Conservation (phyloP, 1,140 invertebrate genomes). For the Frieseomelitta varia region DNA sequence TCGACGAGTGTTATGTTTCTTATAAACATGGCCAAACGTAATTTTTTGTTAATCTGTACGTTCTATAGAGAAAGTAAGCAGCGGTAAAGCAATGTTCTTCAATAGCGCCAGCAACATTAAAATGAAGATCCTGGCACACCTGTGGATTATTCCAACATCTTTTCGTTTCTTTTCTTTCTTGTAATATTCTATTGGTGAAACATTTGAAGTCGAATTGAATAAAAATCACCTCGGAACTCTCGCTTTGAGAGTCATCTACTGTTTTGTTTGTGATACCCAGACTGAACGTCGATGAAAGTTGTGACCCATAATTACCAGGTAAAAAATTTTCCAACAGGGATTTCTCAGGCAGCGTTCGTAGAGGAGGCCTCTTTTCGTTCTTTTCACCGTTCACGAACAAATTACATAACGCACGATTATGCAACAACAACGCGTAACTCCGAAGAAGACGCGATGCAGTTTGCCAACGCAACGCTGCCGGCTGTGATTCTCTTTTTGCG, state of each 20-base stretch:
- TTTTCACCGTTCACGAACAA: slow-evolving; percentile 21
- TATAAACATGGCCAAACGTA: background rate
- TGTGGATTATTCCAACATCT: background rate
- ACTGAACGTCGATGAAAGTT: background rate
- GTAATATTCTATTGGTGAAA: too few species aligned
- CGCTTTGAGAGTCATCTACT: too few species aligned
- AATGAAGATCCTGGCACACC: background rate
- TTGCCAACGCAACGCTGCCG: slow-evolving; percentile 18
- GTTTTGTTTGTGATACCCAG: background rate
- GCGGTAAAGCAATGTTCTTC: background rate
- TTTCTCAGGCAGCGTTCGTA: slow-evolving; percentile 5
- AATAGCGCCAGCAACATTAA: background rate
- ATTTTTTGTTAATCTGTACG: background rate
- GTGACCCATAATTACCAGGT: background rate
- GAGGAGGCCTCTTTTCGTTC: background rate
- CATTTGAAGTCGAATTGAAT: too few species aligned
- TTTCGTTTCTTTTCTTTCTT: background rate
- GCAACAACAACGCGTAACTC: slow-evolving; percentile 35
- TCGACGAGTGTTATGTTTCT: background rate
- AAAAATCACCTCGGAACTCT: too few species aligned
- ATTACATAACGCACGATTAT: slow-evolving; percentile 43
- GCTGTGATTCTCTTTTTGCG: background rate
- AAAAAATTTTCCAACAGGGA: background rate
- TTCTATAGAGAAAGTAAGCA: background rate
- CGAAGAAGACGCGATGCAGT: slow-evolving; percentile 24